A percentile compares a stretch with the other conserved stretches of the same genome.
phyloP scores from a whole-genome alignment of 2,888 invertebrate genomes.

The Ceratothoa steindachneri region DNA sequence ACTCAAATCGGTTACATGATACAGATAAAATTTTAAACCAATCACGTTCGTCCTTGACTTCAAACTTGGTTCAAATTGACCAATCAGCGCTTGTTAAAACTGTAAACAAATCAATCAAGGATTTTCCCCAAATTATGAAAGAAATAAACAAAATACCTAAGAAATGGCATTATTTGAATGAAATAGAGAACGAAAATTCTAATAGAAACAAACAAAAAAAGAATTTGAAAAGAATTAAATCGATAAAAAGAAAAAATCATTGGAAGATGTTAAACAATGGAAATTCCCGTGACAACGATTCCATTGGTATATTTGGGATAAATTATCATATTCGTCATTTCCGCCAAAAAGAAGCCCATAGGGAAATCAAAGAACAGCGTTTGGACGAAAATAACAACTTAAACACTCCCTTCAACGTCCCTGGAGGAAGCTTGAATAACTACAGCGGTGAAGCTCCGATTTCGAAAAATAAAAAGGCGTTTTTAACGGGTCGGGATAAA shows the following conservation, averaged over 20 bases:
- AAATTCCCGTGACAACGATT: neutral
- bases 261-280: neutral
- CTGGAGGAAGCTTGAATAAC: neutral
- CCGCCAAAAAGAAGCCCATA: neutral
- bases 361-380: neutral
- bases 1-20: neutral
- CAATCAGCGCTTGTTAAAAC: neutral
- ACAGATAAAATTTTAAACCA: neutral
- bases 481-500: no score
- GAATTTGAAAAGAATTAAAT: neutral
- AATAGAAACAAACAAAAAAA: neutral
- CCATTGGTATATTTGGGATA: neutral
- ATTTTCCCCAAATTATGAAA: neutral
- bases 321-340: neutral
- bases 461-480: neutral
- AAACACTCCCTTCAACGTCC: neutral
- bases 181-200: neutral
- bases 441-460: neutral
- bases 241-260: neutral
- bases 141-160: neutral
- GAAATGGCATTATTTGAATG: neutral
- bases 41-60: neutral
- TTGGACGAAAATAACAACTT: neutral
- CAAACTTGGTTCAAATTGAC: neutral
- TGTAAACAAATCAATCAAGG: neutral